A percentile compares a stretch with the other conserved stretches of the same genome.
Evolutionary conservation across 2,113 vertebrate genomes (phyloP).

Genomic region (Crotalus helleri): DNA sequence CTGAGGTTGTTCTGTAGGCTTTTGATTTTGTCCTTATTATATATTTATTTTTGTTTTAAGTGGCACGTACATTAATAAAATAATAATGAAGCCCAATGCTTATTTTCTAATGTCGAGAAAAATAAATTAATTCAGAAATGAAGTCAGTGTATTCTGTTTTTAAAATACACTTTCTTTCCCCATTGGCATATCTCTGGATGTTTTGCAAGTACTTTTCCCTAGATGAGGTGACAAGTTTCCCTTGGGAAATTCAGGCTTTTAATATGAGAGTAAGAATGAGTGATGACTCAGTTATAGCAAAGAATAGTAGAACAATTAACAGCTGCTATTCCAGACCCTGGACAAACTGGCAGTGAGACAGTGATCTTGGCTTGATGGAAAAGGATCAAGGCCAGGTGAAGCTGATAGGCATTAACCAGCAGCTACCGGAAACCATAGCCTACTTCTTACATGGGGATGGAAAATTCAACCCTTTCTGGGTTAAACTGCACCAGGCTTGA

Average conservation of each 20-base stretch:
- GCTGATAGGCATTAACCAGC: accelerated
- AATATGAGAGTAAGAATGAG: constrained; percentile 67
- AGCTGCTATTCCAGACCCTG: constrained; percentile 36
- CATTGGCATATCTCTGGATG: constrained; percentile 22
- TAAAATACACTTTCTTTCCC: constrained; percentile 61
- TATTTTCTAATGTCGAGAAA: neutral
- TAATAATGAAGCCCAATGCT: neutral
- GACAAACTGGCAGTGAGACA: constrained; percentile 46
- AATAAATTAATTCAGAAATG: neutral
- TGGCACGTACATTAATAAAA: neutral
- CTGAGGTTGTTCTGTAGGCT: neutral
- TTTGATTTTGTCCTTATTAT: neutral
- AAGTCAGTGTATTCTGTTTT: constrained; percentile 63
- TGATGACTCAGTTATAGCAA: constrained; percentile 63
- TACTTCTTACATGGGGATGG: neutral
- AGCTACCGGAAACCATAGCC: neutral
- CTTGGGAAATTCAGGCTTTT: constrained; percentile 64
- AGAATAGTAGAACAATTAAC: constrained; percentile 59
- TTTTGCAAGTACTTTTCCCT: constrained; percentile 63
- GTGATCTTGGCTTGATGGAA: neutral
- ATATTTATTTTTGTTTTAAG: neutral
- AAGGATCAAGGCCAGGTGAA: constrained; percentile 34
- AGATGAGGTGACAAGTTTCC: constrained; percentile 61
- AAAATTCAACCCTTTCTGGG: neutral
- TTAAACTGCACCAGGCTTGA: neutral